Base-by-base conservation (phyloP, 2,888 invertebrate species). In the Idaea straminata region DNA sequence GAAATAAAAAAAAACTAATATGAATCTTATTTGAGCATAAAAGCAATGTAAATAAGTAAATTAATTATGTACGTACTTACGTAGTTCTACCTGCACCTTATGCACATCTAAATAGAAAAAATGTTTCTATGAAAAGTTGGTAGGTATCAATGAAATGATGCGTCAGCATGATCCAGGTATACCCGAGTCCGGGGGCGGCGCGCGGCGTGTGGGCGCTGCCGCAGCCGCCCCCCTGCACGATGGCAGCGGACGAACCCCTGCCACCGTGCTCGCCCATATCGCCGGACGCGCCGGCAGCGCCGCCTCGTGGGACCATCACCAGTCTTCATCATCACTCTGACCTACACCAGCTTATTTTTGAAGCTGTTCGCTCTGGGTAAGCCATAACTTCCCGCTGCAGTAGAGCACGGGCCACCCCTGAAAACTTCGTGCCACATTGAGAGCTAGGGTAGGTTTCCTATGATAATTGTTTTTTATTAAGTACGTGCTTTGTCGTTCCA, bases 141-240 rank as follows among this genome's bases (percentile, higher is more conserved):
- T 25, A 25, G 25, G 2, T 25, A 25, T n/a, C n/a, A n/a, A n/a
- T 47, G 47, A 47, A 13, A 47, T 47, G 47, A 47, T 47, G 13
- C 10, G 36, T 36, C 36, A 47, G 47, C 36, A 16, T 36, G 38
- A 15, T 36, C 13, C 73, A 95, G 92, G 96, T 96, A 91, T 96
- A 95, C 87, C 96, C 97, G 72, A 96, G 96, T 90, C 97, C 97
- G 93, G 97, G 97, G 94, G 96, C 96, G 90, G 97, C 97, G 92
- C 96, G 96, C 87, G 97, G 96, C 90, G 97, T 97, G 86, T 97
- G 97, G 97, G 96, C 96, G 88, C 94, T 96, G 94, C 95, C 96
- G 93, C 94, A 94, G 92, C 96, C 95, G 91, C 95, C 95, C 86
- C 95, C 96, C 74, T 96, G 96, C 92, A 95, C 95, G 79, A 96